Evolutionary conservation across 2,888 invertebrate genomes (phyloP), one percentile per base, ranked within the genome.

Genomic region (Cephus nigrinus): DNA sequence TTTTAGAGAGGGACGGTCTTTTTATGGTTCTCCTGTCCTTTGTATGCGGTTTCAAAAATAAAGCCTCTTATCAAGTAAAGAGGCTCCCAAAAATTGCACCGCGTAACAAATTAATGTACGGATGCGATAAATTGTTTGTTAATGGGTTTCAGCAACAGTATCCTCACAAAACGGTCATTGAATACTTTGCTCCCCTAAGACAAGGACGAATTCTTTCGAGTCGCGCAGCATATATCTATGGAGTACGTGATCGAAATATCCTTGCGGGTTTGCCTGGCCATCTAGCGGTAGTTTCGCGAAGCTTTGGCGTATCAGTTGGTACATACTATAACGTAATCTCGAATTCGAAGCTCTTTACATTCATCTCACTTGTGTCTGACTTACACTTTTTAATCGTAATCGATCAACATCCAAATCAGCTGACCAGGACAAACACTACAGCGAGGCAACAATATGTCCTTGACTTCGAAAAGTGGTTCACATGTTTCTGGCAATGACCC

Each of bases 81-180:
- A 93, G 93, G 94, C 94, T 89, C 91, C 89, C 94, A 96, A 96
- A 96, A 96, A 96, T 96, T 96, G 96, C 96, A 95, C 94, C 94
- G 93, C 92, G 79, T 74, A 36, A 90, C 91, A 91, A 90, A 40
- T 82, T 92, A 90, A 91, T 90, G 91, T 90, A 92, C 92, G 94
- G 94, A 94, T 94, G 94, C 95, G 94, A 92, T 89, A 55, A 88
- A 81, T 82, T 86, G 86, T 89, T 90, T 92, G 87, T 89, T 80
- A 92, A 90, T 92, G 93, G 95, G 95, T 95, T 95, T 94, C 94
- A 96, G 96, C 96, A 96, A 93, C 93, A 96, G 95, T 95, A 94
- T 93, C 93, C 96, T 96, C 96, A 96, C 96, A 95, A 95, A 85
- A 94, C 95, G 96, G 94, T 96, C 96, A 95, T 94, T 93, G 96